Percentiles rank a stretch among this genome's conserved stretches.
Evolutionary conservation across 2,888 invertebrate genomes (phyloP).

Genomic region (Steinernema scapterisci): DNA sequence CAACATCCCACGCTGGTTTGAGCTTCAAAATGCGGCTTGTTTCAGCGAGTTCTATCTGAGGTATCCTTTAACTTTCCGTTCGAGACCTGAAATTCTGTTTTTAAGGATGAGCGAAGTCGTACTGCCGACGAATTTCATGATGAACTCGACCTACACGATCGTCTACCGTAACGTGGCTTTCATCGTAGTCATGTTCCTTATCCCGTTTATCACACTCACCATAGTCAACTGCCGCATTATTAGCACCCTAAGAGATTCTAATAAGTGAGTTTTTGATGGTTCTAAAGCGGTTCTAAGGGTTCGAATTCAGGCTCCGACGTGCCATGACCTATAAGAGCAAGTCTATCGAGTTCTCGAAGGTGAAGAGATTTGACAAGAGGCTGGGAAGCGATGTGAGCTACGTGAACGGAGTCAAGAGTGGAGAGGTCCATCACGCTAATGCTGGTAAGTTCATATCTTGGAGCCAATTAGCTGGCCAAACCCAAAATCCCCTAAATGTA

Average conservation of each 20-base stretch:
- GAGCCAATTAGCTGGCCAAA: conserved; percentile 4
- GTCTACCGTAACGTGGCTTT: conserved; percentile 55
- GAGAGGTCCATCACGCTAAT: no score
- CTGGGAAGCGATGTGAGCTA: conserved; percentile 12
- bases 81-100: background rate
- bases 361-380: background rate
- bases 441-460: no score
- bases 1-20: conserved; percentile 59
- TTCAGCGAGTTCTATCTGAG: conserved; percentile 35
- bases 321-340: conserved; percentile 19
- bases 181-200: conserved; percentile 59
- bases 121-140: conserved; percentile 52
- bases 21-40: conserved; percentile 49
- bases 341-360: background rate
- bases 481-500: background rate
- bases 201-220: conserved; percentile 57
- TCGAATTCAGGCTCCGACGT: background rate
- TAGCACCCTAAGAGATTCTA: conserved; percentile 47
- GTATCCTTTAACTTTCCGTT: conserved; percentile 21
- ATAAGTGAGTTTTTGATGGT: conserved; percentile 39
- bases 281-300: background rate
- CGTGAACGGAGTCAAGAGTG: background rate
- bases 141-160: conserved; percentile 46
- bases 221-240: conserved; percentile 58
- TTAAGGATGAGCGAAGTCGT: conserved; percentile 49